Evolutionary conservation across 1,140 invertebrate species (phyloP).

Genomic region (Heliconius congener): DNA sequence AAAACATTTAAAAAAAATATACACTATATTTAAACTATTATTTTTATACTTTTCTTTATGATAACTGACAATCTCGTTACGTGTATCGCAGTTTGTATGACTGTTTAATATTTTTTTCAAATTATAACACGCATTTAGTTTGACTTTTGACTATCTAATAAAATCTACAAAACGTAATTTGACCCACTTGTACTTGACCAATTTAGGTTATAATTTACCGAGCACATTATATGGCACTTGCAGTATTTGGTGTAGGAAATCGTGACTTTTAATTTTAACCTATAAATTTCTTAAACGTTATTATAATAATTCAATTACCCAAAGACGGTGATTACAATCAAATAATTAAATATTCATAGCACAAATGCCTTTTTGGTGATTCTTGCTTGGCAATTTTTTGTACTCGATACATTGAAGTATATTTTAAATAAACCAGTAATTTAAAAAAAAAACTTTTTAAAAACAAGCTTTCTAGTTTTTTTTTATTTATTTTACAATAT

Average conservation of each 20-base stretch:
- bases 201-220: too few relatives aligned
- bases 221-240: too few relatives aligned
- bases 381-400: background rate
- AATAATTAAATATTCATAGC: too few relatives aligned
- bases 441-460: too few relatives aligned
- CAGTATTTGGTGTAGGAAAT: too few relatives aligned
- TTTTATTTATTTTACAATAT: too few relatives aligned
- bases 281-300: background rate
- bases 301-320: background rate
- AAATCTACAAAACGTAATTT: too few relatives aligned
- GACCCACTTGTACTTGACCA: too few relatives aligned
- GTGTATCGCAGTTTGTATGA: background rate
- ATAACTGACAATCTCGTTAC: background rate
- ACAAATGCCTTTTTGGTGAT: background rate
- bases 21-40: background rate
- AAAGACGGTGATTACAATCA: background rate
- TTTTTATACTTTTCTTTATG: background rate
- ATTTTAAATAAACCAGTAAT: too few relatives aligned
- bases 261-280: background rate
- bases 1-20: background rate
- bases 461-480: too few relatives aligned
- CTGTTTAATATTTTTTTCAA: background rate
- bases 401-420: background rate
- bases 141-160: too few relatives aligned
- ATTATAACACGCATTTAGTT: too few relatives aligned